Conservation (phyloP, 35 echinoderm and acorn worm species). For the Hemicentrotus pulcherrimus region DNA sequence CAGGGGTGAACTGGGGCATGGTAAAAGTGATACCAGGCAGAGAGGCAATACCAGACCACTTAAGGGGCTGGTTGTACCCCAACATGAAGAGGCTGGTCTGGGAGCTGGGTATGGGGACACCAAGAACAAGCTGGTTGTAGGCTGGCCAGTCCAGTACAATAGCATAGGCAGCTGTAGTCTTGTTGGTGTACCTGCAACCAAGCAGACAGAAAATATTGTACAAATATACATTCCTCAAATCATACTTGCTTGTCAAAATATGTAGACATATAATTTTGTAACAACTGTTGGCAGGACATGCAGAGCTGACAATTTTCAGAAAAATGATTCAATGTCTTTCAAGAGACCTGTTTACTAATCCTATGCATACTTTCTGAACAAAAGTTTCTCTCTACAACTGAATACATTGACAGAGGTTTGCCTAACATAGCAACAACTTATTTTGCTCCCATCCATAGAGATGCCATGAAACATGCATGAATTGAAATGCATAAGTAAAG, state of each 20-base stretch:
- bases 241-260: not conserved
- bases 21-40: not conserved
- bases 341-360: too few species aligned
- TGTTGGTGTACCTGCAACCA: slow-evolving; percentile 64
- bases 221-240: too few species aligned
- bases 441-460: too few species aligned
- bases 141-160: slow-evolving; percentile 72
- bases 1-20: not conserved
- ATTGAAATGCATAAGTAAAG: too few species aligned
- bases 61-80: slow-evolving; percentile 44
- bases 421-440: too few species aligned
- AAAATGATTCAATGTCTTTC: too few species aligned
- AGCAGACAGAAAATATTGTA: not conserved
- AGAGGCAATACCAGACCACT: slow-evolving; percentile 31
- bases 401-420: too few species aligned
- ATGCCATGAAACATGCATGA: too few species aligned
- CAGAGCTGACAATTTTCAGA: too few species aligned
- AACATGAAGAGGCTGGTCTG: slow-evolving; percentile 54
- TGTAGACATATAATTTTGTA: not conserved
- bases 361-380: too few species aligned
- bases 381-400: too few species aligned
- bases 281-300: too few species aligned
- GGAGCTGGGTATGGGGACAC: slow-evolving; percentile 44
- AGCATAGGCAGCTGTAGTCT: slow-evolving; percentile 58
- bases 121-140: slow-evolving; percentile 35